Percentiles rank a stretch among this genome's conserved stretches.
Conservation (phyloP, 2,888 invertebrate species). For the Xylocampa areola region DNA sequence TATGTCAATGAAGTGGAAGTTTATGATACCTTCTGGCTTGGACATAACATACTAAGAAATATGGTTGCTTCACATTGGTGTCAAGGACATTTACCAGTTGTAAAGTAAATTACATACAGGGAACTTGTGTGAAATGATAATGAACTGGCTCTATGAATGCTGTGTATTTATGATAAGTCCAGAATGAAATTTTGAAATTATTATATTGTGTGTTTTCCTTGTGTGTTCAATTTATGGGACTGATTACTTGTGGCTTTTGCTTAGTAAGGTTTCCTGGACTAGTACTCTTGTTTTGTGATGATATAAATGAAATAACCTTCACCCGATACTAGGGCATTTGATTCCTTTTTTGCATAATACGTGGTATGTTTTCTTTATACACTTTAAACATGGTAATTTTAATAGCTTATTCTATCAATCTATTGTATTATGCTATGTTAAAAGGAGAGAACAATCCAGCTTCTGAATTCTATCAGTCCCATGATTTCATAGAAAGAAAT, state of each 20-base stretch:
- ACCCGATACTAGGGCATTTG: constrained; percentile 22
- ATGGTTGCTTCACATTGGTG: constrained; percentile 67
- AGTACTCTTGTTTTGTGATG: constrained; percentile 22
- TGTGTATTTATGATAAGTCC: constrained; percentile 42
- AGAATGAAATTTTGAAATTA: constrained; percentile 32
- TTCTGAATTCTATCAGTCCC: neutral
- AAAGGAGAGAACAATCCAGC: neutral
- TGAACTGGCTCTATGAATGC: constrained; percentile 47
- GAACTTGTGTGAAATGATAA: constrained; percentile 62
- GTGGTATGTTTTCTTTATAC: constrained; percentile 36
- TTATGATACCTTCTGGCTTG: constrained; percentile 54
- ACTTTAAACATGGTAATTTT: constrained; percentile 23
- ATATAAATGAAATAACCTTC: constrained; percentile 28
- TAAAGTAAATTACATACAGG: constrained; percentile 54
- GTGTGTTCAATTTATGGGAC: constrained; percentile 27
- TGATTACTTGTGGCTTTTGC: constrained; percentile 14
- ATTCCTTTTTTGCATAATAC: too few species aligned
- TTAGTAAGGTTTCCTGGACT: constrained; percentile 15
- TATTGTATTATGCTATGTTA: constrained; percentile 6
- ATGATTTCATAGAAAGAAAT: too few species aligned
- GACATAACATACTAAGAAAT: constrained; percentile 53
- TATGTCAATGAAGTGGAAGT: constrained; percentile 14
- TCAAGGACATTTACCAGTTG: constrained; percentile 80
- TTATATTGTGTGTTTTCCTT: constrained; percentile 50
- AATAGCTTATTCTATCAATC: too few species aligned